Conservation (phyloP, 1,140 invertebrate species). For the Schlechtendalia chinensis region DNA sequence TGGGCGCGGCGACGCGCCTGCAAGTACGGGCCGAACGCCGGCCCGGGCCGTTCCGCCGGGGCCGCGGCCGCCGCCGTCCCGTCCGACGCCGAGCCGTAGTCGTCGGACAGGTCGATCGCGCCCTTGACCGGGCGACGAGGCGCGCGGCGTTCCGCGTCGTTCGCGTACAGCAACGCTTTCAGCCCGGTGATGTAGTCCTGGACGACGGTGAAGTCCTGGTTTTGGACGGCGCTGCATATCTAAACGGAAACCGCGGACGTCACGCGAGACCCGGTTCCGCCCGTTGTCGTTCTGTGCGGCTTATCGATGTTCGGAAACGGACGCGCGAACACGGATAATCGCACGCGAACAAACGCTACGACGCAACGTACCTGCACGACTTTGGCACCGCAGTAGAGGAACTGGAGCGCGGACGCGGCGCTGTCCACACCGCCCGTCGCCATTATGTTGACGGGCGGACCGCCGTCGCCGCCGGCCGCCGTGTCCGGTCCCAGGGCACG, state of each 20-base stretch:
- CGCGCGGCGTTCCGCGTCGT: too few species aligned
- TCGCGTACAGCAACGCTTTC: conserved; percentile 83
- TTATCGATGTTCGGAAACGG: too few species aligned
- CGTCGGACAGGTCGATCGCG: conserved; percentile 4
- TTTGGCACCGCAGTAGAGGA: conserved; percentile 85
- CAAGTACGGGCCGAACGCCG: conserved; percentile 8
- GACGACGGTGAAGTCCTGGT: conserved; percentile 95
- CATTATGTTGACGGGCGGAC: conserved; percentile 88
- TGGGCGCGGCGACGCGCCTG: not conserved
- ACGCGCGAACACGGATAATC: too few species aligned
- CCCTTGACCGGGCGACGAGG: not conserved
- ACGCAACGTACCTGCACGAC: conserved; percentile 92
- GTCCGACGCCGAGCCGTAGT: not conserved
- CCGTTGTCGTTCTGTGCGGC: too few species aligned
- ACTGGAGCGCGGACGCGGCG: conserved; percentile 89
- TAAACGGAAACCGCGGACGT: conserved; percentile 54
- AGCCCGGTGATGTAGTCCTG: conserved; percentile 91
- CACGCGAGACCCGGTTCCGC: too few species aligned
- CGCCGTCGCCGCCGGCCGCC: conserved; percentile 74
- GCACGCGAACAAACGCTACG: too few species aligned
- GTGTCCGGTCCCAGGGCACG: conserved; percentile 71
- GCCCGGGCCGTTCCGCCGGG: not conserved
- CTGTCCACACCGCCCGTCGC: conserved; percentile 97
- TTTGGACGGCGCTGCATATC: conserved; percentile 95
- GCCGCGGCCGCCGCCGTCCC: not conserved